Percentiles rank a stretch among this genome's conserved stretches.
phyloP scores from a whole-genome alignment of 2,113 vertebrate genomes.

The Protobothrops mucrosquamatus region DNA sequence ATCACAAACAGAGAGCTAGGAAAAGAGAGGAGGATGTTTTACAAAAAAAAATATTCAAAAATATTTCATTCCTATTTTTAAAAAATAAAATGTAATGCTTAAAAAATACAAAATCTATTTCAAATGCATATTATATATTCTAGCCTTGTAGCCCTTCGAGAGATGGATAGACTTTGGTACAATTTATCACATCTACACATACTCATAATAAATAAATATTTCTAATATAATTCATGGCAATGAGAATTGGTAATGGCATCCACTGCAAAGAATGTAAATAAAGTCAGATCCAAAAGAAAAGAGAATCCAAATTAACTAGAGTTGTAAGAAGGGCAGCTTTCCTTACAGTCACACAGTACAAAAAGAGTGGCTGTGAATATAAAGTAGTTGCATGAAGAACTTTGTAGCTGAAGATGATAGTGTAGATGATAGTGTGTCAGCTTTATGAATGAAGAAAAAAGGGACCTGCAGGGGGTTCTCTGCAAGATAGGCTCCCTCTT shows the following conservation, averaged over 20 bases:
- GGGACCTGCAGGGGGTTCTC: neutral
- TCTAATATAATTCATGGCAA: neutral
- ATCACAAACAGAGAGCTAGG: neutral
- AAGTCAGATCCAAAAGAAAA: neutral
- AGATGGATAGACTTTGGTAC: neutral
- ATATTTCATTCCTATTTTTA: neutral
- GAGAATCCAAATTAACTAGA: neutral
- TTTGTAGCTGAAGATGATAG: conserved; percentile 4
- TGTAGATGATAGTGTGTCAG: conserved; percentile 1
- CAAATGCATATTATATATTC: neutral
- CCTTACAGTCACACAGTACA: neutral
- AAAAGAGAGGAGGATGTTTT: neutral
- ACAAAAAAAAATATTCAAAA: neutral
- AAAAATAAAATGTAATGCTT: neutral
- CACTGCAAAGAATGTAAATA: neutral
- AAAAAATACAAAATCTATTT: neutral
- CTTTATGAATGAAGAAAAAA: conserved; percentile 19
- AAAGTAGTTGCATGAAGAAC: neutral
- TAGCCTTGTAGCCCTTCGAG: neutral
- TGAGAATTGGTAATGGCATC: neutral
- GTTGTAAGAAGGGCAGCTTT: neutral
- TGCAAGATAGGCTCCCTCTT: neutral
- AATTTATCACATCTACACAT: neutral
- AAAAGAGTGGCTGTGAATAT: neutral
- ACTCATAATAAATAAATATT: neutral